Conservation (phyloP, 2,113 vertebrate species). For the Oreochromis niloticus region DNA sequence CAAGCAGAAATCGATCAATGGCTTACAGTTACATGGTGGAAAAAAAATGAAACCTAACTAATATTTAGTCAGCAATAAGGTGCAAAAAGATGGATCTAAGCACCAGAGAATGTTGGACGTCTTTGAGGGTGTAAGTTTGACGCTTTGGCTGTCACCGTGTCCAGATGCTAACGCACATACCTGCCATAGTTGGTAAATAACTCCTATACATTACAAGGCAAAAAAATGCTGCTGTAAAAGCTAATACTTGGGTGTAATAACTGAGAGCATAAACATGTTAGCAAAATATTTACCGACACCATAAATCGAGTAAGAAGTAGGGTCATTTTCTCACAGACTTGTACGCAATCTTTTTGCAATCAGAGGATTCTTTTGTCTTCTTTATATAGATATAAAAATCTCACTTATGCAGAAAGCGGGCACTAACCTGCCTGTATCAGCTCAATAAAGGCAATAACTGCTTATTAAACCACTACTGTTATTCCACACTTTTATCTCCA, state of each 20-base stretch:
- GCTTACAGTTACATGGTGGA: not conserved
- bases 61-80: not conserved
- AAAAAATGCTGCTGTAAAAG: not conserved
- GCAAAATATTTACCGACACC: not conserved
- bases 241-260: not conserved
- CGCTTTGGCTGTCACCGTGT: not conserved
- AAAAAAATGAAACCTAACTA: accelerated
- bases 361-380: not conserved
- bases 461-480: not conserved
- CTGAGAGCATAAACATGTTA: not conserved
- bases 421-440: not conserved
- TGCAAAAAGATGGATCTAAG: not conserved
- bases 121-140: not conserved
- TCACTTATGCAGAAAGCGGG: not conserved
- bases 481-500: not conserved
- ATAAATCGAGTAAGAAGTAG: accelerated
- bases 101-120: not conserved
- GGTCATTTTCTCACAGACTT: not conserved
- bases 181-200: not conserved
- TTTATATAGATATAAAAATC: not conserved
- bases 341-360: not conserved
- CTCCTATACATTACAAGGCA: not conserved
- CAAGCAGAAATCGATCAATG: not conserved
- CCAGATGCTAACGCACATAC: not conserved
- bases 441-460: not conserved